Evolutionary conservation across 2,888 invertebrate species (phyloP), one percentile per base, ranked within the genome.

Genomic region (Diarsia dahlii): DNA sequence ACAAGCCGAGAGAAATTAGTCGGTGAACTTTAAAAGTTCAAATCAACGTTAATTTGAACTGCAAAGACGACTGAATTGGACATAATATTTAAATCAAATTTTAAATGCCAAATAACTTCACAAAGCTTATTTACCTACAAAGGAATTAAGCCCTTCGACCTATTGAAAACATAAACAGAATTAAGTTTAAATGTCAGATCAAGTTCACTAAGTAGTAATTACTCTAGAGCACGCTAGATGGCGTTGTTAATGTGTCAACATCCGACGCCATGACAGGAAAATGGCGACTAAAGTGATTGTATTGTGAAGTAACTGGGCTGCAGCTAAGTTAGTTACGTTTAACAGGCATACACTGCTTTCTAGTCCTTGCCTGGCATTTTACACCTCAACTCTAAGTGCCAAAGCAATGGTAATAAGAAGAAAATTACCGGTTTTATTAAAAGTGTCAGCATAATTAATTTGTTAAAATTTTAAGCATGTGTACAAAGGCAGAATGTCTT

Each of bases 181-280:
- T 67, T 20, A 3, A 69, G 13, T 56, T 70, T 63, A 64, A 81
- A 79, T 68, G 58, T 78, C 62, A 63, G 45, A 52, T 50, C 18
- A 48, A 34, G 10, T 66, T 70, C 73, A 62, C 34, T 84, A 74
- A 82, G 77, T 75, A 85, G 79, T 86, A n/a, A n/a, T 86, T 81
- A 76, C 82, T 65, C 34, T 23, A 69, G 69, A 34, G 52, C 74
- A 34, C 84, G 79, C 65, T 82, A 87, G 89, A 86, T 84, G 87
- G 89, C 89, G 87, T 88, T 39, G 63, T 23, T 92, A 92, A 92
- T 92, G 92, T 90, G 89, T 89, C 89, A 87, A 87, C 92, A 88
- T 93, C 91, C 92, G 91, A 79, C 81, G 86, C 89, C 89, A 89
- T 91, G 91, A 90, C 89, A 89, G 82, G 60, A 87, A 91, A 87